Evolutionary conservation across 2,888 invertebrate genomes (phyloP).

Genomic region (Lamellibrachia columna): DNA sequence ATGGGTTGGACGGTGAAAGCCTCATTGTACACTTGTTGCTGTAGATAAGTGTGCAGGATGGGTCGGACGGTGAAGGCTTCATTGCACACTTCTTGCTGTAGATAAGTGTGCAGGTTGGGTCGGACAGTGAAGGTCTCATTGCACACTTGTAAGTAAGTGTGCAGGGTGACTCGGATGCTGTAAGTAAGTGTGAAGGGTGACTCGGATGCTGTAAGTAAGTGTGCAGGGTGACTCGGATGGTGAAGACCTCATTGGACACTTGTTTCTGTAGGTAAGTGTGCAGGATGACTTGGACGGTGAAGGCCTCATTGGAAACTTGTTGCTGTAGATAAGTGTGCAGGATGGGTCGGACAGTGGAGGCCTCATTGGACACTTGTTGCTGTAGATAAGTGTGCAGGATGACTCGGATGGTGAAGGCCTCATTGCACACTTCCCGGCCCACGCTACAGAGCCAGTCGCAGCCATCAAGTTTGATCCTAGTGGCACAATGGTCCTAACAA

Average conservation of each 20-base stretch:
- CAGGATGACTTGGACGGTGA: background rate
- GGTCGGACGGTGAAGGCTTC: background rate
- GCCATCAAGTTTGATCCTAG: constrained; percentile 90
- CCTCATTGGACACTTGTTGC: background rate
- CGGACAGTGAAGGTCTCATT: background rate
- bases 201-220: background rate
- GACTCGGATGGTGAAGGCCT: constrained; percentile 72
- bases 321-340: background rate
- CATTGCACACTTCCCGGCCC: constrained; percentile 73
- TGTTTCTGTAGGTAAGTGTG: background rate
- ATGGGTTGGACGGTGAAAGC: constrained; percentile 72
- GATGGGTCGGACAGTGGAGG: background rate
- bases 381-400: constrained; percentile 71
- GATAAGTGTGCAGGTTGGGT: background rate
- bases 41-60: background rate
- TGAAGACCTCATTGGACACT: background rate
- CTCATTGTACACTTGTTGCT: constrained; percentile 42
- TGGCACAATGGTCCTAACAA: constrained; percentile 88
- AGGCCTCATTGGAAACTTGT: background rate
- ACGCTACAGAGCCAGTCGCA: constrained; percentile 79
- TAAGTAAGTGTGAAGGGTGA: background rate
- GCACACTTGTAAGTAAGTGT: background rate
- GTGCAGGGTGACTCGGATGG: background rate
- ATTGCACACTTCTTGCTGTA: constrained; percentile 46
- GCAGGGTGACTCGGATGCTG: background rate